phyloP scores from a whole-genome alignment of 1,140 invertebrate genomes.

The Orchestia grillus region DNA sequence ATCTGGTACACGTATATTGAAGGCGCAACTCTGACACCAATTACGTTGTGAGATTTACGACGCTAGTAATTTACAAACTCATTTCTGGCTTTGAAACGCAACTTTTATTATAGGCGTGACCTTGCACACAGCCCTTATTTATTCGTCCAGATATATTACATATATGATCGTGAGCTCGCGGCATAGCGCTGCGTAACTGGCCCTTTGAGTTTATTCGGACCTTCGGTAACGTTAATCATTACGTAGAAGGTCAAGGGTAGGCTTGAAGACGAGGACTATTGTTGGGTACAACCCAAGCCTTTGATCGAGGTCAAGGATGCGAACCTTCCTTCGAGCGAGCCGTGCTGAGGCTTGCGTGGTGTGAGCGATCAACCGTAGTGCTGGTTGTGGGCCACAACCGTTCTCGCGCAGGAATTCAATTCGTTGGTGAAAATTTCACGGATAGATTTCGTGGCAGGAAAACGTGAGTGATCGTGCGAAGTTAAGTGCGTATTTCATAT shows the following conservation, averaged over 20 bases:
- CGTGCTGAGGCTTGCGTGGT: background rate
- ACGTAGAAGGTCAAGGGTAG: background rate
- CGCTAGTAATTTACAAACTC: background rate
- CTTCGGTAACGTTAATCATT: background rate
- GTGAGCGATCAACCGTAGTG: no score
- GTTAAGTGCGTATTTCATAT: no score
- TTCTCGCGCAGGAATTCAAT: no score
- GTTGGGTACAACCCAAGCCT: background rate
- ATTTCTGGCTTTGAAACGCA: background rate
- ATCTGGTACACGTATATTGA: background rate
- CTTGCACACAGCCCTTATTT: background rate
- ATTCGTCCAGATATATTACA: background rate
- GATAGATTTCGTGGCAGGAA: no score
- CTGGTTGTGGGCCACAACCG: no score
- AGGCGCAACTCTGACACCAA: background rate
- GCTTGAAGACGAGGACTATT: background rate
- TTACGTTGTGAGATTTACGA: background rate
- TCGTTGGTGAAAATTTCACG: no score
- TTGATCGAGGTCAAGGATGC: background rate
- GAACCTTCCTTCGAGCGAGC: background rate
- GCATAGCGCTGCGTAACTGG: background rate
- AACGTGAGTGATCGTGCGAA: no score
- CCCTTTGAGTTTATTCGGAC: background rate
- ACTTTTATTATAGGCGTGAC: background rate
- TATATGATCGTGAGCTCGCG: background rate